A percentile compares a stretch with the other conserved stretches of the same genome.
Evolutionary conservation across 2,113 vertebrate genomes (phyloP).

Genomic region (Gymnorhina tibicen): DNA sequence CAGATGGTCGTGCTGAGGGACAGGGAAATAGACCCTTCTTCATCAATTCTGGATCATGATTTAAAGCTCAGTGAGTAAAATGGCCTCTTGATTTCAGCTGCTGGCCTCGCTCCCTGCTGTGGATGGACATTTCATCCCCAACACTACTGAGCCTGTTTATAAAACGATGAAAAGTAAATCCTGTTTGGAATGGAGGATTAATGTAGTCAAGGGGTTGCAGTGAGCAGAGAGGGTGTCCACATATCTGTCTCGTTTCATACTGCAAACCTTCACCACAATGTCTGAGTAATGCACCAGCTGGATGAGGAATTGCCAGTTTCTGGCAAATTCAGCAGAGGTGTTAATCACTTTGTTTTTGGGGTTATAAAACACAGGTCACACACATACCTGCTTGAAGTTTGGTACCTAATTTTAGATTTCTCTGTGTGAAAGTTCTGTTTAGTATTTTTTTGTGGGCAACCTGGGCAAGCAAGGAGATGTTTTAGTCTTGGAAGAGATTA

Average conservation of each 20-base stretch:
- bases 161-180: constrained; percentile 14
- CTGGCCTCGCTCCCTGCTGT: neutral
- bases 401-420: neutral
- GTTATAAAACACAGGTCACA: neutral
- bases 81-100: neutral
- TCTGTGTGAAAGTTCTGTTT: neutral
- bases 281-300: neutral
- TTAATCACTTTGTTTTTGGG: neutral
- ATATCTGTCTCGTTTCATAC: neutral
- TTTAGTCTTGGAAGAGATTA: neutral
- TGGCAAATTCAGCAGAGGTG: neutral
- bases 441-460: neutral
- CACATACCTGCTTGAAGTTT: neutral
- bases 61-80: neutral
- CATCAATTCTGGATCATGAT: neutral
- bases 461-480: neutral
- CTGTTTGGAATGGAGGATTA: constrained; percentile 22
- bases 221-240: neutral
- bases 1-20: neutral
- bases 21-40: neutral
- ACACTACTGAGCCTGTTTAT: neutral
- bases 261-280: neutral
- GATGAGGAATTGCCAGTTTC: neutral
- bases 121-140: neutral
- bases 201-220: neutral